phyloP scores from a whole-genome alignment of 2,888 invertebrate species.

The Hemicrepidius hirtus region DNA sequence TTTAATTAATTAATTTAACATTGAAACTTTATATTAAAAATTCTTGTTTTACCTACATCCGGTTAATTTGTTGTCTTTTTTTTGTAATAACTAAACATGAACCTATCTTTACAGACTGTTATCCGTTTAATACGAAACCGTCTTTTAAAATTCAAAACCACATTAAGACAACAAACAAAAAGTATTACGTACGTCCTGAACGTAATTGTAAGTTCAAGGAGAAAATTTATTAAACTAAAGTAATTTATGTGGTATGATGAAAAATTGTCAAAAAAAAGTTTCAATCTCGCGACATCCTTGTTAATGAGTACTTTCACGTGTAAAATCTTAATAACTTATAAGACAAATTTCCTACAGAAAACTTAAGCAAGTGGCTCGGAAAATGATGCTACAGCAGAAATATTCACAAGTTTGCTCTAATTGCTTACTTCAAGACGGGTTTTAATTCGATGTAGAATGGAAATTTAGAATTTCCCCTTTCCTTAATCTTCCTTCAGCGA shows the following conservation, averaged over 20 bases:
- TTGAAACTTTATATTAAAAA: constrained; percentile 16
- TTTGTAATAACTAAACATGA: not conserved
- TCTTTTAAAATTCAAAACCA: not conserved
- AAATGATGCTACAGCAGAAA: constrained; percentile 4
- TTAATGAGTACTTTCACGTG: constrained; percentile 1
- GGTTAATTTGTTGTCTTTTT: not conserved
- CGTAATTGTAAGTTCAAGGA: constrained; percentile 23
- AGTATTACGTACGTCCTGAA: constrained; percentile 27
- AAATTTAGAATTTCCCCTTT: constrained; percentile 16
- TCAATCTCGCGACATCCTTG: not conserved
- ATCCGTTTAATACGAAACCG: not conserved
- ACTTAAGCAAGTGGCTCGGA: not conserved
- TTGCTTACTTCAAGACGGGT: constrained; percentile 13
- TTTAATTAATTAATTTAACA: constrained; percentile 16
- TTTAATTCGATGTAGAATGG: constrained; percentile 19
- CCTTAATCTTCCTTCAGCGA: constrained; percentile 18
- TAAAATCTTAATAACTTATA: not conserved
- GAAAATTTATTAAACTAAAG: constrained; percentile 4
- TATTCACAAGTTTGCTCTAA: constrained; percentile 12
- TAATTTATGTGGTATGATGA: not conserved
- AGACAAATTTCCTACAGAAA: not conserved
- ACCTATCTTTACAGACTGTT: too few relatives aligned
- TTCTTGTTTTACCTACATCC: not conserved
- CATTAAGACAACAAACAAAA: constrained; percentile 18
- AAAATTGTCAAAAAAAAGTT: too few relatives aligned